phyloP scores from a whole-genome alignment of 1,140 invertebrate species.

The Aphaenogaster rudis region DNA sequence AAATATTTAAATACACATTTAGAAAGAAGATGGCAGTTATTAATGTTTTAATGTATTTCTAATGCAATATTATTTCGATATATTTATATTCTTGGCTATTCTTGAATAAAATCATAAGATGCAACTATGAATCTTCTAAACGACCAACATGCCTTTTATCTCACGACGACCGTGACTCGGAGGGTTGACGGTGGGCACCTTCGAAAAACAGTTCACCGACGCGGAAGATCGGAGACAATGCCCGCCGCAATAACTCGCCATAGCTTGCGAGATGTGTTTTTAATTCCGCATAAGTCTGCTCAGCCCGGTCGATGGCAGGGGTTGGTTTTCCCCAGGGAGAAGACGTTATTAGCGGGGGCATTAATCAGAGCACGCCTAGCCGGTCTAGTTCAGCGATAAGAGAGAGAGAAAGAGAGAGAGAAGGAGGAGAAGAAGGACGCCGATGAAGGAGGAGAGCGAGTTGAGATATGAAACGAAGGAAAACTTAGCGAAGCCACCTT shows the following conservation, averaged over 20 bases:
- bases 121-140: slow-evolving; percentile 55
- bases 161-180: slow-evolving; percentile 27
- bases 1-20: background rate
- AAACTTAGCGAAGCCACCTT: slow-evolving; percentile 77
- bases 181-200: slow-evolving; percentile 16
- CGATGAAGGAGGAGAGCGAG: slow-evolving; percentile 47
- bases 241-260: slow-evolving; percentile 72
- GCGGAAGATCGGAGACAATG: slow-evolving; percentile 71
- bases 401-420: slow-evolving; percentile 42
- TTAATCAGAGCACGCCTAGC: slow-evolving; percentile 83
- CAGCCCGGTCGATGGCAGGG: slow-evolving; percentile 58
- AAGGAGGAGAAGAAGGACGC: slow-evolving; percentile 4
- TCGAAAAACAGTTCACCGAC: slow-evolving; percentile 62
- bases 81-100: slow-evolving; percentile 5
- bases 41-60: background rate
- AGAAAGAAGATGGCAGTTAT: background rate
- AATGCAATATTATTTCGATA: background rate
- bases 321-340: slow-evolving; percentile 80
- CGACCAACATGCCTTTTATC: slow-evolving; percentile 51
- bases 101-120: slow-evolving; percentile 34
- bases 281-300: slow-evolving; percentile 86
- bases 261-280: slow-evolving; percentile 82
- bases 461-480: slow-evolving; percentile 85
- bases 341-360: slow-evolving; percentile 86
- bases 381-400: slow-evolving; percentile 38